These are phyloP conservation scores for Numenius phaeopus DNA, from an alignment of 2,797 vertebrate genomes.

Conservation along the genomic window DNA sequence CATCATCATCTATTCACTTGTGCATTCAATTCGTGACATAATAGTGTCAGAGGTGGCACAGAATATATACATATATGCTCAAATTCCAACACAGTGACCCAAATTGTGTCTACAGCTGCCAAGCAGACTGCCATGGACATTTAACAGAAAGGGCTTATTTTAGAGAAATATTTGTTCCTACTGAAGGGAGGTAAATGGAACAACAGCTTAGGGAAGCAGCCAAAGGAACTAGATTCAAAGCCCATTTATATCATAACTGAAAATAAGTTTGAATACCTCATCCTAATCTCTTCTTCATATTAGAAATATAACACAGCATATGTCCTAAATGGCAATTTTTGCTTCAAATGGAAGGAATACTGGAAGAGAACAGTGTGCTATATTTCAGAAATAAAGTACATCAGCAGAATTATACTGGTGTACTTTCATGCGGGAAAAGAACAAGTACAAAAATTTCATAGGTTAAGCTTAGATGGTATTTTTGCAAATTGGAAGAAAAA, in stretches of 20 bases:
- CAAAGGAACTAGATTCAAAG: neutral
- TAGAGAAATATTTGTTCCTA: conserved; percentile 9
- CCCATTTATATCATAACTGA: neutral
- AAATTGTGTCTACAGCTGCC: conserved; percentile 63
- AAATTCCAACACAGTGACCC: conserved; percentile 71
- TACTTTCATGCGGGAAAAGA: neutral
- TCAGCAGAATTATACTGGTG: neutral
- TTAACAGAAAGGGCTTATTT: conserved; percentile 44
- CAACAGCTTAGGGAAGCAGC: neutral
- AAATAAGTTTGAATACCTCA: neutral
- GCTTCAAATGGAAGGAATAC: neutral
- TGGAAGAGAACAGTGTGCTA: neutral
- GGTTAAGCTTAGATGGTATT: neutral
- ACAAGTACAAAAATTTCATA: neutral
- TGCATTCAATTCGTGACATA: conserved; percentile 60
- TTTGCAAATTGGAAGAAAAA: neutral
- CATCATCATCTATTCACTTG: conserved; percentile 63
- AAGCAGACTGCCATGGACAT: conserved; percentile 63
- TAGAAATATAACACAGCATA: neutral
- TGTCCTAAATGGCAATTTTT: neutral
- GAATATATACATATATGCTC: conserved; percentile 68
- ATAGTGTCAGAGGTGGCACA: conserved; percentile 72
- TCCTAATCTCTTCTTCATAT: neutral
- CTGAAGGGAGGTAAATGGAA: neutral
- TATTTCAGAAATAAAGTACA: neutral